Evolutionary conservation across 2,113 vertebrate genomes (phyloP), one percentile per base, ranked within the genome.

Genomic region (Crypturellus undulatus): DNA sequence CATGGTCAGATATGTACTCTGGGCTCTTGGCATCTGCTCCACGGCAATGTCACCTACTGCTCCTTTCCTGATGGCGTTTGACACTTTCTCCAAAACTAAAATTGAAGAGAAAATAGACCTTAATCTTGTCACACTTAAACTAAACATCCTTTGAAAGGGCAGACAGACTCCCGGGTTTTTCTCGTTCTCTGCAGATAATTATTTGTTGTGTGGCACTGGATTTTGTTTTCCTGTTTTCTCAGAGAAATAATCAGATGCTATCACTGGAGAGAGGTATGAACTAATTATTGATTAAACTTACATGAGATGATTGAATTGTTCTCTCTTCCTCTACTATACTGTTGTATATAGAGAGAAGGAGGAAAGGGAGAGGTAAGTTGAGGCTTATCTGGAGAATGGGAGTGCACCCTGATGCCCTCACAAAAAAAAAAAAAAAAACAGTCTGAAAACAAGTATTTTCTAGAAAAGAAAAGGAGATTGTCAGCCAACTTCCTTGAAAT

Each of bases 251-350:
- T 90, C 75, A 75, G 43, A 71, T 81, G 54, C 5, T 93, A 38
- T 82, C n/a, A 45, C 8, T 84, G 34, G 18, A 51, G 40, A 72
- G 25, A 80, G 45, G 8, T 89, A 58, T 81, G 81, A 75, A 9
- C 12, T 81, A 79, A 81, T 38, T 63, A 52, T 62, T 59, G n/a
- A 87, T 84, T 87, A 75, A 93, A 91, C 93, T 87, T 94, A 68
- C 36, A 78, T 19, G 60, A 84, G 18, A 45, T 5, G 18, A 45
- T 5, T 59, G 11, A 30, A 36, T 21, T 89, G 7, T 75, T 89
- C 5, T 79, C 26, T 52, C 25, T 77, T 84, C 11, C 36, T 73
- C 30, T 65, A 30, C 17, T 73, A 20, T 2, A 3, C 3, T 45
- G 6, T 9, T 84, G 6, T 63, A 36, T 42, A 26, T 6, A 68